Conservation (phyloP, 2,113 vertebrate genomes). For the Otis tarda region DNA sequence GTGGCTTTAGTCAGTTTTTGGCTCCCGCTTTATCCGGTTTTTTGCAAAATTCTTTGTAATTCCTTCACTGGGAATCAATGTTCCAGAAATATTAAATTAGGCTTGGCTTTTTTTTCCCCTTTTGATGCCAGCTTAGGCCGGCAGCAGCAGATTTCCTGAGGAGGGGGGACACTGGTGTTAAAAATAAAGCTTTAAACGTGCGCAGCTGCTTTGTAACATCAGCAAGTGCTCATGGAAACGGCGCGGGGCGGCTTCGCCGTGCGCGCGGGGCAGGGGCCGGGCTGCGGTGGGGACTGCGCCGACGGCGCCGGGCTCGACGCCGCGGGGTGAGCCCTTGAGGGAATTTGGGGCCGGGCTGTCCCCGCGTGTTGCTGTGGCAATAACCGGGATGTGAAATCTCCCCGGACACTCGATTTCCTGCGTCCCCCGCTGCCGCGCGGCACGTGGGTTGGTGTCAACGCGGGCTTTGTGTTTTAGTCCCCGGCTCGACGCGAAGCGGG, state of each 20-base stretch:
- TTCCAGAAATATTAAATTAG: constrained; percentile 51
- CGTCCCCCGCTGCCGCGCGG: neutral
- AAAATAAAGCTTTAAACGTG: neutral
- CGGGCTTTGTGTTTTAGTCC: neutral
- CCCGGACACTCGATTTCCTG: neutral
- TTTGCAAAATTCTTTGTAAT: neutral
- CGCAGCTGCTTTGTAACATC: neutral
- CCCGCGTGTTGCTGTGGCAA: neutral
- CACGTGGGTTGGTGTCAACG: neutral
- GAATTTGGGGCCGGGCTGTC: neutral
- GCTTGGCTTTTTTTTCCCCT: neutral
- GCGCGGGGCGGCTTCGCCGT: rapidly evolving
- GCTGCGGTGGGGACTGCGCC: neutral
- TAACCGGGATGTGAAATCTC: neutral
- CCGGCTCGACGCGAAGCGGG: neutral
- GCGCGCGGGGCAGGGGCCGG: neutral
- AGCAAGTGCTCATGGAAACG: neutral
- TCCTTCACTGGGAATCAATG: constrained; percentile 13
- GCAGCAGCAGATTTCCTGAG: neutral
- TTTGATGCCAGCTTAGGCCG: neutral
- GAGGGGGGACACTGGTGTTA: neutral
- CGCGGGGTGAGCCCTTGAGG: neutral
- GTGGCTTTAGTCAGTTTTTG: neutral
- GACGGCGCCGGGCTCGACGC: neutral
- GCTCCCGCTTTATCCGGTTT: neutral